Percentiles rank a stretch among this genome's conserved stretches.
These are phyloP conservation scores for Hypena proboscidalis DNA, from an alignment of 2,888 invertebrate species.

Conservation along the genomic window DNA sequence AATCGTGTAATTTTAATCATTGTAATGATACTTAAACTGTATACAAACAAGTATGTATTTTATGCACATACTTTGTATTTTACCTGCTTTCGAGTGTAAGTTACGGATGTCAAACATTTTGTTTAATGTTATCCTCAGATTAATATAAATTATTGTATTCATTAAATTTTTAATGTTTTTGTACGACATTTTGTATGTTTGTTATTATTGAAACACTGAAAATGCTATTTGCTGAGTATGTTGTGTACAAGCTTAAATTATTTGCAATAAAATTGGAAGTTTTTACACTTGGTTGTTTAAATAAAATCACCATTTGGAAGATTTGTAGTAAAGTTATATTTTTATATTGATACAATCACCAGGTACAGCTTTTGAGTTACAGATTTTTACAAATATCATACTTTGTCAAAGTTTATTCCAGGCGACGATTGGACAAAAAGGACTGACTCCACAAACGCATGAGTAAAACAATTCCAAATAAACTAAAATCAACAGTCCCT, in stretches of 20 bases:
- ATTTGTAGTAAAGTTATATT: constrained; percentile 85
- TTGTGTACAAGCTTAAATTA: constrained; percentile 65
- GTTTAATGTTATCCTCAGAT: constrained; percentile 37
- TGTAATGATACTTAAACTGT: constrained; percentile 45
- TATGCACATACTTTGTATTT: constrained; percentile 48
- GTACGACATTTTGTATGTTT: constrained; percentile 55
- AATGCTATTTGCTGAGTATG: constrained; percentile 52
- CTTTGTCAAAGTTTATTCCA: constrained; percentile 68
- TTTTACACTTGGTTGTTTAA: constrained; percentile 40
- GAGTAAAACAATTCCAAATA: constrained; percentile 59
- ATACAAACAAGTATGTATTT: constrained; percentile 47
- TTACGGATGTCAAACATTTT: constrained; percentile 74
- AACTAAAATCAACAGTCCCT: constrained; percentile 60
- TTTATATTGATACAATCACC: constrained; percentile 82
- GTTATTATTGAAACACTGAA: constrained; percentile 44
- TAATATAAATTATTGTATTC: constrained; percentile 28
- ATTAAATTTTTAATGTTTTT: constrained; percentile 32
- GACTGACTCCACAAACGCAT: constrained; percentile 62
- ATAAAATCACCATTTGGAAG: constrained; percentile 72
- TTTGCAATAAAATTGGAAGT: constrained; percentile 72
- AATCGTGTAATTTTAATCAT: constrained; percentile 32
- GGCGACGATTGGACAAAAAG: constrained; percentile 63
- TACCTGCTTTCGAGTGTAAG: constrained; percentile 54
- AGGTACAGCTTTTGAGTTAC: constrained; percentile 83
- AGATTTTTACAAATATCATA: constrained; percentile 75